Percentiles rank a stretch among this genome's conserved stretches.
phyloP scores from a whole-genome alignment of 2,797 vertebrate species.

The Iguana delicatissima region DNA sequence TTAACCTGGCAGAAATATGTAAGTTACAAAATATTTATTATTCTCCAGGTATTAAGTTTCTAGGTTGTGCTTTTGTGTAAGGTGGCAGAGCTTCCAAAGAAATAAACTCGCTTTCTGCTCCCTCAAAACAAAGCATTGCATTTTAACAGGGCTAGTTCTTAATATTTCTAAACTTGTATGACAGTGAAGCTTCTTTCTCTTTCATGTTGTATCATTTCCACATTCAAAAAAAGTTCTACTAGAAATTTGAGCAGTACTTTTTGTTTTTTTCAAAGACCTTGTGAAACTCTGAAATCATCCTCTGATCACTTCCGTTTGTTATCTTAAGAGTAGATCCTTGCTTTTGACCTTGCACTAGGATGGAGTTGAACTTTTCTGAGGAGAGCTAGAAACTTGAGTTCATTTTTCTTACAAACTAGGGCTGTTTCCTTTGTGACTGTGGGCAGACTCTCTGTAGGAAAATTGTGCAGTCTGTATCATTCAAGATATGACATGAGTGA shows the following conservation, averaged over 20 bases:
- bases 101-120: background rate
- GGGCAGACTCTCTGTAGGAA: background rate
- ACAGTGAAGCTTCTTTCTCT: background rate
- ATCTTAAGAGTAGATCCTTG: background rate
- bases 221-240: background rate
- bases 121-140: background rate
- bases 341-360: background rate
- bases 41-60: background rate
- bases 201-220: background rate
- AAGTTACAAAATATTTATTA: conserved; percentile 28
- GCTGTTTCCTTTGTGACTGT: background rate
- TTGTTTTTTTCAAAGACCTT: background rate
- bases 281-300: background rate
- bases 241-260: background rate
- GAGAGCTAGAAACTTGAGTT: background rate
- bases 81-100: background rate
- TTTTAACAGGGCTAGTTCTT: background rate
- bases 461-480: background rate
- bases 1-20: conserved; percentile 43
- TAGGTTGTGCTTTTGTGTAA: background rate
- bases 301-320: background rate
- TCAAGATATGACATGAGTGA: background rate
- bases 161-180: background rate
- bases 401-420: background rate
- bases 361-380: background rate